Conservation (phyloP, 1,140 invertebrate species). For the Saccostrea glomerata region DNA sequence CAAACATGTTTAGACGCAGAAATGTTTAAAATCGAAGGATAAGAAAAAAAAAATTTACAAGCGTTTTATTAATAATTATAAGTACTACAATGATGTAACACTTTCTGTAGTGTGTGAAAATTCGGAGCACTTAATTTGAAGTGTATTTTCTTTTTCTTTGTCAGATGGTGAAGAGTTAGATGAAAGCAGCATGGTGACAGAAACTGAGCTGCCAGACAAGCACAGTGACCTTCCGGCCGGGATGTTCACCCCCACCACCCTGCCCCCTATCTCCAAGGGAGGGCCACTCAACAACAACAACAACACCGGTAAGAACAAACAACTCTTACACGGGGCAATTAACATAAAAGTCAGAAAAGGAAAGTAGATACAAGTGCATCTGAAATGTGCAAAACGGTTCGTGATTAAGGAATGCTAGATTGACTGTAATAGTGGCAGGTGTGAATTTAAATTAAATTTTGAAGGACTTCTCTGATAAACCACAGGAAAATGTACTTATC, state of each 20-base stretch:
- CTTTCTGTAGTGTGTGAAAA: constrained; percentile 7
- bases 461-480: background rate
- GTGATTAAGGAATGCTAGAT: background rate
- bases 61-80: background rate
- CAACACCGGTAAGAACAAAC: constrained; percentile 10
- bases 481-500: background rate
- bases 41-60: background rate
- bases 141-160: constrained; percentile 34
- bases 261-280: background rate
- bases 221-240: constrained; percentile 41
- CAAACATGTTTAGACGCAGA: background rate
- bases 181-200: constrained; percentile 48
- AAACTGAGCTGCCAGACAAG: constrained; percentile 54
- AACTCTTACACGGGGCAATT: background rate
- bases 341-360: background rate
- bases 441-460: background rate
- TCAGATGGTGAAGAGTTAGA: constrained; percentile 57
- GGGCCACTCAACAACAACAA: constrained; percentile 33
- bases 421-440: background rate
- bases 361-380: background rate
- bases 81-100: constrained; percentile 4
- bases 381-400: no score
- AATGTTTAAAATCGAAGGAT: background rate
- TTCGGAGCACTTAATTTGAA: background rate
- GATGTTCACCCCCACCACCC: constrained; percentile 1